Conservation (phyloP, 2,113 vertebrate genomes). For the Lophotis ruficrista region DNA sequence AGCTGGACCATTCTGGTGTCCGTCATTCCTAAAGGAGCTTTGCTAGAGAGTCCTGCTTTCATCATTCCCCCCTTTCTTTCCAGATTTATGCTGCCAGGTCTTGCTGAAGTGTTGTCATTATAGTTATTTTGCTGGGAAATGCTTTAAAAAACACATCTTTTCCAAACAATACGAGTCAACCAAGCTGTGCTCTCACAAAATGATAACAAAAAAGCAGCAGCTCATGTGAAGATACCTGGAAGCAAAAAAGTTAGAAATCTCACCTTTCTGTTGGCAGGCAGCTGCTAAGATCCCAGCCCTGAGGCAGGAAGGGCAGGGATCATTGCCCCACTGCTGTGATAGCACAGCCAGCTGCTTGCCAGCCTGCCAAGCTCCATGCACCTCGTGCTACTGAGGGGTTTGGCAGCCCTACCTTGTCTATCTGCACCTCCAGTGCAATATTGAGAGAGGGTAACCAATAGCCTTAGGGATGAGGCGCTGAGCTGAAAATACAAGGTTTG, state of each 20-base stretch:
- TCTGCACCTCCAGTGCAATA: not conserved
- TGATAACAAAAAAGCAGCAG: not conserved
- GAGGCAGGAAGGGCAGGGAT: not conserved
- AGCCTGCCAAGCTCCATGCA: not conserved
- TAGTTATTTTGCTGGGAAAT: not conserved
- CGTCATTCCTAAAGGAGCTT: not conserved
- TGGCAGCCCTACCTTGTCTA: not conserved
- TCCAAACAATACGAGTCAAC: not conserved
- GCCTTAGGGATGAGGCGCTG: not conserved
- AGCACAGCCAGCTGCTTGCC: not conserved
- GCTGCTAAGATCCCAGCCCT: not conserved
- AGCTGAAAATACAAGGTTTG: slow-evolving; percentile 3
- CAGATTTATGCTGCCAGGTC: not conserved
- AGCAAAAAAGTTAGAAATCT: not conserved
- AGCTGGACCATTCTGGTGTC: not conserved
- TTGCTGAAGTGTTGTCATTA: not conserved
- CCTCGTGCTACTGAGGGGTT: not conserved
- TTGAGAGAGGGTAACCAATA: not conserved
- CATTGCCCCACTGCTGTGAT: not conserved
- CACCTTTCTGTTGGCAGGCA: not conserved
- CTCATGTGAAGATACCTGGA: not conserved
- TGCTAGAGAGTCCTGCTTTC: not conserved
- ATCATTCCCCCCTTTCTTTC: not conserved
- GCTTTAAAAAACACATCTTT: not conserved
- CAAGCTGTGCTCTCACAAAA: not conserved